Evolutionary conservation across 2,888 invertebrate genomes (phyloP).

Genomic region (Athripsodes cinereus): DNA sequence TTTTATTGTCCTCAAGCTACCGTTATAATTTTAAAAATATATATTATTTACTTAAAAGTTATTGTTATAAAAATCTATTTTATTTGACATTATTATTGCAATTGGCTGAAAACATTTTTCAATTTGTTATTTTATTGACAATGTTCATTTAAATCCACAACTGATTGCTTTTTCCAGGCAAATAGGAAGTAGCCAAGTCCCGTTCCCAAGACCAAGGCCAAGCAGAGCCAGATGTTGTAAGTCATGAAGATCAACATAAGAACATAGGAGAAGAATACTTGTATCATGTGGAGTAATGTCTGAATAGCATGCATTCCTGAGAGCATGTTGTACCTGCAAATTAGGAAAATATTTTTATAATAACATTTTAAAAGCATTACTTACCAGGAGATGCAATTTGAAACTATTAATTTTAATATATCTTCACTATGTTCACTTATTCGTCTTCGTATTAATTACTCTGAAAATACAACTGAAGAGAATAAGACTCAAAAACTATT

Average conservation of each 20-base stretch:
- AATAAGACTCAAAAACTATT: no score
- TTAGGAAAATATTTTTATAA: not conserved
- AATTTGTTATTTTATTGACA: constrained; percentile 55
- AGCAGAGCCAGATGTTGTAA: constrained; percentile 89
- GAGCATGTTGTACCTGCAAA: constrained; percentile 73
- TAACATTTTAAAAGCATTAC: no score
- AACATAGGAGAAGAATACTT: constrained; percentile 84
- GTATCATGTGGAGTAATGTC: constrained; percentile 80
- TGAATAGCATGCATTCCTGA: constrained; percentile 77
- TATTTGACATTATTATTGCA: not conserved
- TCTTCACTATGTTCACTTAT: no score
- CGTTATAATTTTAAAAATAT: no score
- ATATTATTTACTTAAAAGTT: no score
- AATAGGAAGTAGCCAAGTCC: constrained; percentile 90
- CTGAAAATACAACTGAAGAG: no score
- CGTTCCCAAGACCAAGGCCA: constrained; percentile 84
- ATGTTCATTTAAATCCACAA: constrained; percentile 88
- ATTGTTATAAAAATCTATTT: not conserved
- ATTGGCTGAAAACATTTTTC: not conserved
- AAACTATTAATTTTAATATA: no score
- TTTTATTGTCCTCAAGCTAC: no score
- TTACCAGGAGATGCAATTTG: no score
- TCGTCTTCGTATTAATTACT: no score
- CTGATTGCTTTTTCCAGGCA: constrained; percentile 87
- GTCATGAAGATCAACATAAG: constrained; percentile 98